These are phyloP conservation scores for Scylla paramamosain DNA, from an alignment of 1,140 invertebrate species.

Conservation along the genomic window DNA sequence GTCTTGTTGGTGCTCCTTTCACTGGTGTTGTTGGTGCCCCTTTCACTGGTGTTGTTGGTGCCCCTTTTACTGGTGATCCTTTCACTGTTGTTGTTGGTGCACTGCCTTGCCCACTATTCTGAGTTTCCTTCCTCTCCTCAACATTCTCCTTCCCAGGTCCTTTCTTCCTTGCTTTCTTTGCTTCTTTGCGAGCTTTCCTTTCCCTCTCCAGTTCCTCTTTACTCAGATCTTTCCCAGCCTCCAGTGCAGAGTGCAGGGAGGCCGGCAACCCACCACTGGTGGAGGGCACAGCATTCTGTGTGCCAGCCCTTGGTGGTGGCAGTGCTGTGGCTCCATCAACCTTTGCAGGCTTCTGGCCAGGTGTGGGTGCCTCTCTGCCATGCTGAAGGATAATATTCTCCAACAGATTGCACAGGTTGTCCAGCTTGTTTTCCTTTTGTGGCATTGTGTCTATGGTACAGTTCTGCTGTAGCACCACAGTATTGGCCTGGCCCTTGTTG, in stretches of 20 bases:
- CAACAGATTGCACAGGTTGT: slow-evolving; percentile 46
- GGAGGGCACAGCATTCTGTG: not conserved
- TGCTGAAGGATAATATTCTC: slow-evolving; percentile 49
- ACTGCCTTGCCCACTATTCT: not conserved
- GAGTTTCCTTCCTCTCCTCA: slow-evolving; percentile 35
- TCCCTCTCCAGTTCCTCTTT: slow-evolving; percentile 50
- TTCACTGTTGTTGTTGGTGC: not conserved
- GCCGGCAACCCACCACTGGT: not conserved
- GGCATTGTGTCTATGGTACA: not conserved
- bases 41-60: not conserved
- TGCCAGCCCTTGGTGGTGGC: not conserved
- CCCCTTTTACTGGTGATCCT: not conserved
- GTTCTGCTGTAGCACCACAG: not conserved
- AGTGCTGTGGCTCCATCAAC: not conserved
- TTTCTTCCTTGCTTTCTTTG: slow-evolving; percentile 59
- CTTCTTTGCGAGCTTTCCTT: slow-evolving; percentile 57
- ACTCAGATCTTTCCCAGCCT: not conserved
- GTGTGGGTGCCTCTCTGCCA: not conserved
- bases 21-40: slow-evolving; percentile 28
- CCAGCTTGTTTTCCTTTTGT: slow-evolving; percentile 53
- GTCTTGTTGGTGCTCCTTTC: not conserved
- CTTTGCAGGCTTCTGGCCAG: not conserved
- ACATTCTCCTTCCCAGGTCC: slow-evolving; percentile 6
- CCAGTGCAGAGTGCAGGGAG: not conserved
- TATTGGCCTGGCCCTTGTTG: not conserved